Base-by-base conservation (phyloP, 2,113 vertebrate genomes). In the Stercorarius parasiticus region DNA sequence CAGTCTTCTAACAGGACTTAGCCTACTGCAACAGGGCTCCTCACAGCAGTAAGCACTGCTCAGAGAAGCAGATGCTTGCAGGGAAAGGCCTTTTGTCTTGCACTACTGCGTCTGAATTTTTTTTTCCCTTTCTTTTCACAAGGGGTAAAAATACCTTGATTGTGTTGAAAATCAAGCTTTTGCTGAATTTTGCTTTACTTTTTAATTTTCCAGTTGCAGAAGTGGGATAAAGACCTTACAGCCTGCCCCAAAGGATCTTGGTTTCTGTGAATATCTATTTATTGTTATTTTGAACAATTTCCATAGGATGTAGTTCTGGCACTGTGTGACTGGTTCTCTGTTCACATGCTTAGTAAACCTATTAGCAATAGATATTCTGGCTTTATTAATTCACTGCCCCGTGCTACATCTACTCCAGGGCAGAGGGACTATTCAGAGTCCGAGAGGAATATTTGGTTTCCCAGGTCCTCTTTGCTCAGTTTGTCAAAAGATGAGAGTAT, bases 31-130 rank as follows among this genome's bases (percentile, higher is more conserved):
- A 27, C 1, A 88, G 85, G 76, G 69, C 50, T 82, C 36, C 64
- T 90, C 55, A 77, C 50, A 96, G 88, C 77, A 94, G 61, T 81
- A 49, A 95, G 64, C 5, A 19, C 71, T 90, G 94, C 72, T 83
- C 79, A 69, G 65, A 74, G 55, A 61, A 14, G 18, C 47, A 95
- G 78, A 78, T 83, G 32, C 78, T 94, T 96, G 27, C 74, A 95
- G 65, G 91, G 40, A 71, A 71, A 82, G 66, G 66, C 55, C 43
- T 82, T 92, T 90, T 91, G 76, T 85, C 80, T 97, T 81, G 69
- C 88, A 87, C 13, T 70, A 27, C 36, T 94, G 82, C 70, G 65
- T 56, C 53, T 89, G 42, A 87, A 69, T 27, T 66, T 74, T 80
- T 81, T 45, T 45, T 82, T 19, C 5, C 59, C 40, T 67, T 83